A percentile compares a stretch with the other conserved stretches of the same genome.
Conservation (phyloP, 2,113 vertebrate species). For the Rhipidura dahli region DNA sequence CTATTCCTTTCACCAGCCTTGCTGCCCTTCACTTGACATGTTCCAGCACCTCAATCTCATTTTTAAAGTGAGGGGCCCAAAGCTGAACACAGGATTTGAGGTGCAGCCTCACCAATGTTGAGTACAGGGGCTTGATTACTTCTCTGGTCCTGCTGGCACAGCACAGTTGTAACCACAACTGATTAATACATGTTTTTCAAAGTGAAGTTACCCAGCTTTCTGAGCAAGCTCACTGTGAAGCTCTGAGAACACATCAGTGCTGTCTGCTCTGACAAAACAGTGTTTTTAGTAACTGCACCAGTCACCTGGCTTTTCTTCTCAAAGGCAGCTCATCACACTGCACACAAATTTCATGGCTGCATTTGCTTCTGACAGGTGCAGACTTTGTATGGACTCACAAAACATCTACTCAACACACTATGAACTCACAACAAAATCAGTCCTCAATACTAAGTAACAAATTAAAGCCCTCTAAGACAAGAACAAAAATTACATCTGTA, state of each 20-base stretch:
- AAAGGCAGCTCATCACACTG: background rate
- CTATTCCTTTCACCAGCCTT: background rate
- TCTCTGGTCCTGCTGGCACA: background rate
- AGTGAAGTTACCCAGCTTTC: background rate
- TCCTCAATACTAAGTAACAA: background rate
- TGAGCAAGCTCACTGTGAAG: background rate
- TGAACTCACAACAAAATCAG: background rate
- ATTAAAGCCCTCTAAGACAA: background rate
- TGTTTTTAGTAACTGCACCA: fast-evolving
- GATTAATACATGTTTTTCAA: background rate
- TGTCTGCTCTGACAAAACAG: background rate
- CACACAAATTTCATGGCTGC: background rate
- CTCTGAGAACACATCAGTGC: background rate
- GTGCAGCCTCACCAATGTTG: fast-evolving
- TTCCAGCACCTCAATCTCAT: background rate
- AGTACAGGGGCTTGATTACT: background rate
- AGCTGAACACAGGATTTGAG: background rate
- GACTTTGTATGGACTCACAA: background rate
- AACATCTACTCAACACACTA: background rate
- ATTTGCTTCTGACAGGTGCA: background rate
- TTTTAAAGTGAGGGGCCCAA: background rate
- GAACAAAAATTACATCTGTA: background rate
- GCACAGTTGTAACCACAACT: background rate
- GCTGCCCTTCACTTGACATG: background rate
- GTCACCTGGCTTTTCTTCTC: background rate